Conservation (phyloP, 2,888 invertebrate species). For the Euphydryas editha region DNA sequence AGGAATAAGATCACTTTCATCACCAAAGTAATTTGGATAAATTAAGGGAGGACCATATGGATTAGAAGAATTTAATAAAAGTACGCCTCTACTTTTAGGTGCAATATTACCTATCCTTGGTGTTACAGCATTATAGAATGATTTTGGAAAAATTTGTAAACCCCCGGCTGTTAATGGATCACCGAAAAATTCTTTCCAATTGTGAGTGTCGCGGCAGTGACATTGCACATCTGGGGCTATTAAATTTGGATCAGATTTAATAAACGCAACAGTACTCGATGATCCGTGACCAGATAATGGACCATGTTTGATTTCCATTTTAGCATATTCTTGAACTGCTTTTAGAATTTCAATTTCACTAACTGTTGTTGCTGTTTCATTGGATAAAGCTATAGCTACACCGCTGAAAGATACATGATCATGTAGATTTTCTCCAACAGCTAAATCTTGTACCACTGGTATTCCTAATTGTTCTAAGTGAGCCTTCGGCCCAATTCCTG, state of each 20-base stretch:
- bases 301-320: conserved; percentile 61
- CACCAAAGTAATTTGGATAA: conserved; percentile 84
- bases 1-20: conserved; percentile 82
- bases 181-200: conserved; percentile 75
- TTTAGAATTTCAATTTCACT: conserved; percentile 61
- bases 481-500: conserved; percentile 55
- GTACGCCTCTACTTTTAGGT: conserved; percentile 84
- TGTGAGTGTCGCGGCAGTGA: conserved; percentile 37
- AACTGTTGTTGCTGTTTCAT: conserved; percentile 60
- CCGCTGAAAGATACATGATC: conserved; percentile 68
- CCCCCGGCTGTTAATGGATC: conserved; percentile 64
- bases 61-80: conserved; percentile 85
- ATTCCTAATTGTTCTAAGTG: conserved; percentile 52
- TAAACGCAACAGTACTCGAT: conserved; percentile 81
- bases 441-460: conserved; percentile 50
- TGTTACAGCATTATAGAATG: conserved; percentile 84
- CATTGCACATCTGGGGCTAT: conserved; percentile 86
- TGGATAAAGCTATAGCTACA: neutral
- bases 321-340: conserved; percentile 66
- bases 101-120: conserved; percentile 82
- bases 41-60: conserved; percentile 88
- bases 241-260: conserved; percentile 74
- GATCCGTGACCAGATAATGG: conserved; percentile 82
- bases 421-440: conserved; percentile 56
- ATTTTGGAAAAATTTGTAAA: conserved; percentile 69